Evolutionary conservation across 2,797 vertebrate genomes (phyloP).

Genomic region (Sebastes nivosus): DNA sequence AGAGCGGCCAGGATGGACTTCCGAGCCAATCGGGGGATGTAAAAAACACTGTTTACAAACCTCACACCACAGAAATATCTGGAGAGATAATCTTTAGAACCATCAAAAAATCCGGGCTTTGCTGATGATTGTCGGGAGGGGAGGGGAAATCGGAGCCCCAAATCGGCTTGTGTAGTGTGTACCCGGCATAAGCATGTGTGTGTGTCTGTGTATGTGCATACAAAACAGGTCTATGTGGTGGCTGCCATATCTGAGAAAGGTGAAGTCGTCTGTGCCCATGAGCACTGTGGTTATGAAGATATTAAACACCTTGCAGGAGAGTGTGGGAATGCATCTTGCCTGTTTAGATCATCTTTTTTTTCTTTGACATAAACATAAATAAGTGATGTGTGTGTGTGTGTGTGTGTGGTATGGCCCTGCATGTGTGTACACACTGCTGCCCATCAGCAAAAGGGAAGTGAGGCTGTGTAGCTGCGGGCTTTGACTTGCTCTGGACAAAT

Average conservation of each 20-base stretch:
- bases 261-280: conserved; percentile 1
- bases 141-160: no score
- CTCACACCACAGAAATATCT: no score
- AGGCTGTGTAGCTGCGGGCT: conserved; percentile 6
- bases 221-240: not conserved
- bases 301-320: not conserved
- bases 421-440: not conserved
- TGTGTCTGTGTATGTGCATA: not conserved
- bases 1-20: no score
- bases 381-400: not conserved
- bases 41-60: no score
- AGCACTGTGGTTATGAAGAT: not conserved
- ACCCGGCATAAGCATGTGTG: not conserved
- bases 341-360: not conserved
- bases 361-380: not conserved
- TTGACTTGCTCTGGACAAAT: conserved; percentile 42
- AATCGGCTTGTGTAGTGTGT: no score
- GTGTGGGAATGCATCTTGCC: not conserved
- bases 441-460: conserved; percentile 36
- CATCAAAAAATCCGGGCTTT: no score
- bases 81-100: no score
- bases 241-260: conserved; percentile 1
- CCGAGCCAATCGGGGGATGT: no score
- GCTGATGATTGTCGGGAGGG: no score
- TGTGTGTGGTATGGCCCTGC: not conserved